Evolutionary conservation across 2,888 invertebrate species (phyloP), one percentile per base, ranked within the genome.

Genomic region (Drosophila anomelani): DNA sequence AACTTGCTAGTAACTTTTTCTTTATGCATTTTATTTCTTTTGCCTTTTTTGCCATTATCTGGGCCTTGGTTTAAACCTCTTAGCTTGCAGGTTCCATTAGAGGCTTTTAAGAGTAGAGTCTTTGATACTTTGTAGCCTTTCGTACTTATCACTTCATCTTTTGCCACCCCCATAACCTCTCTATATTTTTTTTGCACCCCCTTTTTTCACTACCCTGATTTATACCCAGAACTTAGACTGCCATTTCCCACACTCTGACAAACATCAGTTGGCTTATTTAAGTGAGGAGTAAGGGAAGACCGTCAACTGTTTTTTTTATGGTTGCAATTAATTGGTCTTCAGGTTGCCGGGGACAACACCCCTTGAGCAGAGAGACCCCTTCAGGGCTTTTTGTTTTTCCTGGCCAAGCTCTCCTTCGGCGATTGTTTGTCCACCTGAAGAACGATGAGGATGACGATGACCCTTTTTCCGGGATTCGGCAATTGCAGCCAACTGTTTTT

Each of bases 391-490:
- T 69, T 69, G 29, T 44, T 69, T 54, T 47, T 54, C 32, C 54
- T 49, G 56, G 36, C 20, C 34, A 23, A 36, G 39, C 29, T 23
- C 23, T 23, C 23, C 23, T 57, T 44, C 34, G 36, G 54, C 51
- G 62, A 51, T 72, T 85, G 80, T 87, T 85, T 88, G 58, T 79
- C 74, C 88, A 85, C 85, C 85, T 53, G 51, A 36, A 34, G 26
- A 46, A 46, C 15, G 26, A 46, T 23, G 43, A 43, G 9, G 20
- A 13, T 29, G 47, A 17, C 80, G 84, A 58, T 81, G 76, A 84
- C 69, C 80, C 77, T 63, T 77, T 78, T 71, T 72, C 23, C 2
- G 61, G 43, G 44, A 20, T 43, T 55, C 12, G 54, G 41, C 46
- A 70, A 69, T 70, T 61, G 70, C 70, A 61, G 53, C 12, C 49